A percentile compares a stretch with the other conserved stretches of the same genome.
These are phyloP conservation scores for Aphis craccivora DNA, from an alignment of 1,140 invertebrate genomes.

Conservation along the genomic window DNA sequence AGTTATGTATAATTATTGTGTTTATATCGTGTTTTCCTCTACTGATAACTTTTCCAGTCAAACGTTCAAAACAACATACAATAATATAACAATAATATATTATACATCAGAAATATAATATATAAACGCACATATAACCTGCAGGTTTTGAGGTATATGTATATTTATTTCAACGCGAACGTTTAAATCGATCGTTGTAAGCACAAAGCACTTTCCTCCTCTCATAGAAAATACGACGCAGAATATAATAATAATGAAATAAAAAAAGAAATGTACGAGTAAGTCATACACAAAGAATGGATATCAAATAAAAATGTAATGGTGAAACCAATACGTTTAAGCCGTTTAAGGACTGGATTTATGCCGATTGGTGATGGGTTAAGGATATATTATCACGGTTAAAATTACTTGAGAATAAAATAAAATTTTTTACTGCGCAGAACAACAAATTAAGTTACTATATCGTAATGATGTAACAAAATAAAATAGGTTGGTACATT, in stretches of 20 bases:
- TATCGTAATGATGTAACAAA: not conserved
- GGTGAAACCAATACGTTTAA: not conserved
- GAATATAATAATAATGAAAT: not conserved
- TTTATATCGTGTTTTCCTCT: not conserved
- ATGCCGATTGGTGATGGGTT: not conserved
- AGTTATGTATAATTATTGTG: not conserved
- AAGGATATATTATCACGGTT: not conserved
- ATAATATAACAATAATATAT: not conserved
- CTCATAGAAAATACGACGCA: not conserved
- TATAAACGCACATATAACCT: not conserved
- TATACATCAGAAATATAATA: not conserved
- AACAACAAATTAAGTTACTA: not conserved
- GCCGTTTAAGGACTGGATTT: not conserved
- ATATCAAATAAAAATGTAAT: not conserved
- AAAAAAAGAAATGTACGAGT: not conserved
- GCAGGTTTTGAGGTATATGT: not conserved
- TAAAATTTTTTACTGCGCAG: not conserved
- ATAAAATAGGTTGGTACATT: not conserved
- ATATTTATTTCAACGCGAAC: not conserved
- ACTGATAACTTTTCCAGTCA: not conserved
- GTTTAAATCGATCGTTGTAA: conserved; percentile 4
- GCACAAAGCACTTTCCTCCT: not conserved
- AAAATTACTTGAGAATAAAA: not conserved
- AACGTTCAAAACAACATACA: not conserved
- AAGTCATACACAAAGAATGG: not conserved